phyloP scores from a whole-genome alignment of 2,797 vertebrate species.

The Hipposideros larvatus region DNA sequence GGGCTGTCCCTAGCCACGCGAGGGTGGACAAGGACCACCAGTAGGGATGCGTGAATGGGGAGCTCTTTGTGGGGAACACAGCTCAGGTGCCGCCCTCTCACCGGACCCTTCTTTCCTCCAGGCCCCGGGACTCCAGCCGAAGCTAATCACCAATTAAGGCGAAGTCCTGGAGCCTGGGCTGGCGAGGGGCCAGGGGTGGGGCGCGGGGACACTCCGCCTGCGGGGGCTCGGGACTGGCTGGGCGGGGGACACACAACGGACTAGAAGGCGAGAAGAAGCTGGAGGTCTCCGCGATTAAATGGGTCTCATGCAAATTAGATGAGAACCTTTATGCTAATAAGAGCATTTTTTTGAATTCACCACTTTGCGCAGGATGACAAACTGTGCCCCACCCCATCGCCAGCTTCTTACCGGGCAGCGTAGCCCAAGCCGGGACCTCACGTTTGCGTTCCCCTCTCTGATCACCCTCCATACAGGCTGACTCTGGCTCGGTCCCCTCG shows the following conservation, averaged over 20 bases:
- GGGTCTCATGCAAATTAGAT: constrained; percentile 58
- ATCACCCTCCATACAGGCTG: constrained; percentile 7
- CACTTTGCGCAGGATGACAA: constrained; percentile 55
- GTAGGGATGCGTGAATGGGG: background rate
- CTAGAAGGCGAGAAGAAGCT: constrained; percentile 37
- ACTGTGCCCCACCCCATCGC: constrained; percentile 61
- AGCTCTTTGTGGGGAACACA: constrained; percentile 37
- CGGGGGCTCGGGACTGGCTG: constrained; percentile 5
- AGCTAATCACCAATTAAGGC: constrained; percentile 83
- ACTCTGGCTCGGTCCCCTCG: constrained; percentile 62
- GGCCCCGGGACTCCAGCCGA: constrained; percentile 73
- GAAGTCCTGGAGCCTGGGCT: constrained; percentile 74
- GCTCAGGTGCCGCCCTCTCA: constrained; percentile 64
- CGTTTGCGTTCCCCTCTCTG: constrained; percentile 55
- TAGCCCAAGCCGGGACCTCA: constrained; percentile 52
- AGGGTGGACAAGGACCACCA: background rate
- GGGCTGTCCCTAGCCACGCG: background rate
- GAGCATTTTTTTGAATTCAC: constrained; percentile 35
- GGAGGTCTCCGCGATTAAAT: constrained; percentile 29
- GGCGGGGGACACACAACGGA: background rate
- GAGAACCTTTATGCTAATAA: constrained; percentile 43
- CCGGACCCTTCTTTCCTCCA: constrained; percentile 70
- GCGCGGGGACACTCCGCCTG: constrained; percentile 61
- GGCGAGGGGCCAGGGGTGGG: constrained; percentile 78
- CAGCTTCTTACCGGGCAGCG: constrained; percentile 77